These are phyloP conservation scores for Ictidomys tridecemlineatus DNA, from an alignment of 2,113 vertebrate species.

Conservation along the genomic window DNA sequence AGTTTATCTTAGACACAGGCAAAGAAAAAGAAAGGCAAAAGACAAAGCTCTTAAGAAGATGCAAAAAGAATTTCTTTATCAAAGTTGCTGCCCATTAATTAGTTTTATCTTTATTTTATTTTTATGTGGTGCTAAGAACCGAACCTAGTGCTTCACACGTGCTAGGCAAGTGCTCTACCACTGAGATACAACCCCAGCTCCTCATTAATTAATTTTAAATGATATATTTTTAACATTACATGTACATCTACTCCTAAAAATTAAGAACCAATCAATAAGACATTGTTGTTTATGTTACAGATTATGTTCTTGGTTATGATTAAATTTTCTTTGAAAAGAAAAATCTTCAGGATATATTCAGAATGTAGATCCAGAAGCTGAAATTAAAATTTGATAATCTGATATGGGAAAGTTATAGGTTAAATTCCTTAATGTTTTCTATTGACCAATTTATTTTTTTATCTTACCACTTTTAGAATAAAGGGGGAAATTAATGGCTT, in stretches of 20 bases:
- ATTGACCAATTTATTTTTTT: background rate
- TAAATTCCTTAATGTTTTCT: background rate
- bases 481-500: background rate
- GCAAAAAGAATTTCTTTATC: no score
- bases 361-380: background rate
- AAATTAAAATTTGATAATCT: constrained; percentile 44
- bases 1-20: no score
- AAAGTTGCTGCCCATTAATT: no score
- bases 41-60: no score
- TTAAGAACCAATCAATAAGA: background rate
- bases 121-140: no score
- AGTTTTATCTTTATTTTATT: no score
- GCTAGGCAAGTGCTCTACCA: no score
- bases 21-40: no score
- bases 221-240: background rate
- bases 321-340: background rate
- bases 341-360: background rate
- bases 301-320: background rate
- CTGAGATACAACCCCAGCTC: no score
- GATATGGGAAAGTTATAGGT: background rate
- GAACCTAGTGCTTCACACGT: no score
- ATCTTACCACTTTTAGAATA: background rate
- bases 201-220: no score
- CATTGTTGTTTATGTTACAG: background rate
- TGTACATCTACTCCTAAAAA: background rate